Evolutionary conservation across 1,140 invertebrate species (phyloP).

Genomic region (Drosophila malerkotliana): DNA sequence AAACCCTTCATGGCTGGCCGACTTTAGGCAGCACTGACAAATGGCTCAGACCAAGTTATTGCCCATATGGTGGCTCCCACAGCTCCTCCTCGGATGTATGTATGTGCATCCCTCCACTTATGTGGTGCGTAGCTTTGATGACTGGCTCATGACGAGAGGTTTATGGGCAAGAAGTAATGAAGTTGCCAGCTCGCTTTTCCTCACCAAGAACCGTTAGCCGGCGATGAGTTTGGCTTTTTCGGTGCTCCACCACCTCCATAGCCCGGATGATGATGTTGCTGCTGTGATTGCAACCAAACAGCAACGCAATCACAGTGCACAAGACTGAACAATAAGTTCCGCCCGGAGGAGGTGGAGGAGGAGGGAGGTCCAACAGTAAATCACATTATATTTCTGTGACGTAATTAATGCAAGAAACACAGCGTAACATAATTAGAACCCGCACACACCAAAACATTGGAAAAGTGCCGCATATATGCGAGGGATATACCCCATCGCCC

Average conservation of each 20-base stretch:
- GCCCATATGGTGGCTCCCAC: slow-evolving; percentile 8
- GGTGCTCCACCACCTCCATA: background rate
- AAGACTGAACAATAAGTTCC: slow-evolving; percentile 57
- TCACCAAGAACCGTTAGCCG: slow-evolving; percentile 39
- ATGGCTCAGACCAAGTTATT: slow-evolving; percentile 23
- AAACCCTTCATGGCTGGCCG: slow-evolving; percentile 37
- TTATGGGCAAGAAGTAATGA: slow-evolving; percentile 48
- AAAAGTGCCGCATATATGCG: background rate
- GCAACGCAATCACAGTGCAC: slow-evolving; percentile 57
- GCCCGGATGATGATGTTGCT: slow-evolving; percentile 6
- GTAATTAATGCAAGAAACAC: slow-evolving; percentile 81
- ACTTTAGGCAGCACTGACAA: slow-evolving; percentile 39
- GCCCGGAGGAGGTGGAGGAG: background rate
- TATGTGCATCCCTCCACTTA: slow-evolving; percentile 7
- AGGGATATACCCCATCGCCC: background rate
- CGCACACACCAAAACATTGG: slow-evolving; percentile 20
- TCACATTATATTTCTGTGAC: slow-evolving; percentile 80
- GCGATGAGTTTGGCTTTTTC: slow-evolving; percentile 41
- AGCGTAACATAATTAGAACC: slow-evolving; percentile 78
- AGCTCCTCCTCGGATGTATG: background rate
- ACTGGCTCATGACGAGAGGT: slow-evolving; percentile 49
- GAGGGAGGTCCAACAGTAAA: slow-evolving; percentile 65
- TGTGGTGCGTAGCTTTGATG: slow-evolving; percentile 19
- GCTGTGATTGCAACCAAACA: slow-evolving; percentile 50
- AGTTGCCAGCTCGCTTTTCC: slow-evolving; percentile 28